Percentiles rank a stretch among this genome's conserved stretches.
Evolutionary conservation across 2,113 vertebrate genomes (phyloP).

Genomic region (Python bivittatus): DNA sequence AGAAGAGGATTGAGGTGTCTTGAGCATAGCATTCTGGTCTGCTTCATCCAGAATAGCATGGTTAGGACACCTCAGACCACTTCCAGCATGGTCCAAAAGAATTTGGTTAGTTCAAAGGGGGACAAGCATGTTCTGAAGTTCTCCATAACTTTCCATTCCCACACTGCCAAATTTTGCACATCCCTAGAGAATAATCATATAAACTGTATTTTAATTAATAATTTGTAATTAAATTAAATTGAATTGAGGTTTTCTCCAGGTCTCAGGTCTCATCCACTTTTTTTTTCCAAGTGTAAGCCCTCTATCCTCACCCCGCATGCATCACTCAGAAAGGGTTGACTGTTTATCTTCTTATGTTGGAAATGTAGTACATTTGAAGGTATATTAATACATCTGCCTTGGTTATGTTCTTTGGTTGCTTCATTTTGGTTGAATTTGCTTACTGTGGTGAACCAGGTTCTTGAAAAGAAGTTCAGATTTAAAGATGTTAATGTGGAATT

Average conservation of each 20-base stretch:
- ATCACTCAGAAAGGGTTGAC: background rate
- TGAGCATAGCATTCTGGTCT: no score
- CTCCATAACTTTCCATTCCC: no score
- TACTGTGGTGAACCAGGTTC: background rate
- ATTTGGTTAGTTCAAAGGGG: no score
- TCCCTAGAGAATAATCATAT: no score
- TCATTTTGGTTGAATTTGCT: background rate
- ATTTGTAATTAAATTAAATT: background rate
- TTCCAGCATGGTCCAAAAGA: no score
- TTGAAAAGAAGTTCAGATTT: background rate
- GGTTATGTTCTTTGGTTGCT: background rate
- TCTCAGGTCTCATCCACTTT: background rate
- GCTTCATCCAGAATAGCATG: no score
- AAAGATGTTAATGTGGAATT: background rate
- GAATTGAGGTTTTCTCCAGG: background rate
- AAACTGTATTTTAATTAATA: background rate
- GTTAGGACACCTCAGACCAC: no score
- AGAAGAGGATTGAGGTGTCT: no score
- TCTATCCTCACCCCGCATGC: background rate
- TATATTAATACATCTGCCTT: background rate
- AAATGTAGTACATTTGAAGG: background rate
- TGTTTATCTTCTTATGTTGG: background rate
- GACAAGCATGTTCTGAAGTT: no score
- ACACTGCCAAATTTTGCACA: no score
- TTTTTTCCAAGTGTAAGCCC: background rate